Percentiles rank a stretch among this genome's conserved stretches.
phyloP scores from a whole-genome alignment of 2,113 vertebrate species.

The Hydrolagus affinis region DNA sequence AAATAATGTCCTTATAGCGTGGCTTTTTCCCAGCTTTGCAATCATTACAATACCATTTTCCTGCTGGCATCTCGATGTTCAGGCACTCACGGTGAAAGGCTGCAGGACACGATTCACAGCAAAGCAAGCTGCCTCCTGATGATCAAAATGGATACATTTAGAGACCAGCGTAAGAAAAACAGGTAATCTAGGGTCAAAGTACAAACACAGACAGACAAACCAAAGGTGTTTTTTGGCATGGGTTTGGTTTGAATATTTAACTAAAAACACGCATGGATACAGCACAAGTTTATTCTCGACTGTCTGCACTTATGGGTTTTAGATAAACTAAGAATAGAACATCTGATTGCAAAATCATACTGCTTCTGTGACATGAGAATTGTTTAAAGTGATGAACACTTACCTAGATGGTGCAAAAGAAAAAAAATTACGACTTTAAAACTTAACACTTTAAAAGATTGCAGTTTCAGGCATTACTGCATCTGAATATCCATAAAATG shows the following conservation, averaged over 20 bases:
- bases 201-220: neutral
- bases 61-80: slow-evolving; percentile 95
- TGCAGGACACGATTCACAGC: slow-evolving; percentile 94
- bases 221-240: neutral
- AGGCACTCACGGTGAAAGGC: slow-evolving; percentile 96
- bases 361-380: too few species aligned
- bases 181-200: neutral
- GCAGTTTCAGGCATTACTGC: too few species aligned
- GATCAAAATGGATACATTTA: neutral
- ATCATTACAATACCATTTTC: slow-evolving; percentile 97
- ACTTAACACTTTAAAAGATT: too few species aligned
- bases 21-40: slow-evolving; percentile 93
- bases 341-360: too few species aligned
- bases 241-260: neutral
- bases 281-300: neutral
- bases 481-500: too few species aligned
- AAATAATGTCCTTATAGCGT: slow-evolving; percentile 88
- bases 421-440: too few species aligned
- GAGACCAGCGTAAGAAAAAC: neutral
- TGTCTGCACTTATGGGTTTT: neutral
- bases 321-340: slow-evolving; percentile 7
- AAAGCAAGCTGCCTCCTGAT: slow-evolving; percentile 88
- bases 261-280: neutral
- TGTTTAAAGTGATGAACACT: too few species aligned
- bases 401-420: too few species aligned